Conservation (phyloP, 2,113 vertebrate species). For the Oreochromis niloticus region DNA sequence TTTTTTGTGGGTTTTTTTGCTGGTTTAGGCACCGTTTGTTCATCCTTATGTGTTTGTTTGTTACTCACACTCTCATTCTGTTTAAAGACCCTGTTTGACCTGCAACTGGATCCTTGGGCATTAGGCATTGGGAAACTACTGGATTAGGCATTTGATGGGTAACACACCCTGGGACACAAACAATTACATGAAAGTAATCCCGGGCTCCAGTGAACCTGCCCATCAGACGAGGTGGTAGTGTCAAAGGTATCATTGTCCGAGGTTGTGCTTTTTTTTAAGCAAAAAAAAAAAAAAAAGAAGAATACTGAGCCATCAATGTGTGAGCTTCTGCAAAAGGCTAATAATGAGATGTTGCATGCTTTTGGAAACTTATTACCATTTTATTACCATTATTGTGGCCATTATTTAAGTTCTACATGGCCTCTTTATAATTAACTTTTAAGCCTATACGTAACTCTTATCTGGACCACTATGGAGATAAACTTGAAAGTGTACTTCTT, state of each 20-base stretch:
- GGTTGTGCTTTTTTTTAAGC: not conserved
- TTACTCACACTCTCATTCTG: slow-evolving; percentile 18
- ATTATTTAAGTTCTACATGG: slow-evolving; percentile 21
- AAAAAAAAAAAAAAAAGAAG: not conserved
- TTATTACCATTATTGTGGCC: slow-evolving; percentile 18
- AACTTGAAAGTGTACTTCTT: slow-evolving; percentile 37
- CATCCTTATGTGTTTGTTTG: slow-evolving; percentile 9
- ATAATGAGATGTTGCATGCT: slow-evolving; percentile 22
- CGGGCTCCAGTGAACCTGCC: slow-evolving; percentile 19
- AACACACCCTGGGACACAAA: slow-evolving; percentile 52
- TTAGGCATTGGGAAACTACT: slow-evolving; percentile 38
- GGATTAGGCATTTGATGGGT: slow-evolving; percentile 49
- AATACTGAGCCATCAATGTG: slow-evolving; percentile 45
- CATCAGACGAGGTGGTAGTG: not conserved
- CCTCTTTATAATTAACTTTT: slow-evolving; percentile 19
- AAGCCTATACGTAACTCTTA: not conserved
- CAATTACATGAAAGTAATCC: slow-evolving; percentile 53
- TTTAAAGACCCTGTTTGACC: slow-evolving; percentile 48
- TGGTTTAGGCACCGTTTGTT: not conserved
- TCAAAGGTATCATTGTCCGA: not conserved
- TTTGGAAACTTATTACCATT: slow-evolving; percentile 1
- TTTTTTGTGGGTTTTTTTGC: not conserved
- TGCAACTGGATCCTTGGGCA: slow-evolving; percentile 50
- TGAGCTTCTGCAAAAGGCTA: slow-evolving; percentile 14
- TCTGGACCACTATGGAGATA: slow-evolving; percentile 51